These are phyloP conservation scores for Cynodonichthys magdalenae DNA, from an alignment of 2,797 vertebrate genomes.

Conservation along the genomic window DNA sequence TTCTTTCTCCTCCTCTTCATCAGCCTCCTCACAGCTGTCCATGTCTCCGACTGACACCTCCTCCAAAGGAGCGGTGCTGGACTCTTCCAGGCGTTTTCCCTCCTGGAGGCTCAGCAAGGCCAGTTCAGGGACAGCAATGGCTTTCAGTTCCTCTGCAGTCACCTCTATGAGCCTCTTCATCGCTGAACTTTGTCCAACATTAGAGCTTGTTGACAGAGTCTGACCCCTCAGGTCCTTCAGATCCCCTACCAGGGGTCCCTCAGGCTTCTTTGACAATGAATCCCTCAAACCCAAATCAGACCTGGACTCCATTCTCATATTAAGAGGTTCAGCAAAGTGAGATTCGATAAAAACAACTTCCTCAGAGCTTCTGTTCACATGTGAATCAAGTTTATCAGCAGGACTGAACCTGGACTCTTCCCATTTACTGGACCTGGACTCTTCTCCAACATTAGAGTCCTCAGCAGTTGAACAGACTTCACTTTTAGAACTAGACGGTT, in stretches of 20 bases:
- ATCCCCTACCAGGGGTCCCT: conserved; percentile 10
- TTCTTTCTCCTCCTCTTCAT: conserved; percentile 10
- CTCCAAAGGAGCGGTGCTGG: neutral
- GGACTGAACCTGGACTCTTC: conserved; percentile 13
- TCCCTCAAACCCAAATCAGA: neutral
- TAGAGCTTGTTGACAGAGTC: accelerated
- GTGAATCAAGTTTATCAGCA: neutral
- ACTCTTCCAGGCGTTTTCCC: neutral
- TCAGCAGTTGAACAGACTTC: neutral
- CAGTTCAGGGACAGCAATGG: conserved; percentile 27
- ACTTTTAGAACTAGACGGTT: neutral
- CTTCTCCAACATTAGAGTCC: neutral
- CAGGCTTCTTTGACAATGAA: neutral
- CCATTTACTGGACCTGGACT: neutral
- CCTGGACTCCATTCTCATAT: neutral
- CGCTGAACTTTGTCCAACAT: conserved; percentile 6
- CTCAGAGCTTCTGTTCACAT: neutral
- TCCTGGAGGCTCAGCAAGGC: neutral
- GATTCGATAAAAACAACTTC: conserved; percentile 31
- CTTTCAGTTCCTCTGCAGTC: conserved; percentile 23
- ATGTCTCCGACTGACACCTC: conserved; percentile 14
- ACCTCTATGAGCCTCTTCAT: conserved; percentile 22
- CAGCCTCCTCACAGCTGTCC: conserved; percentile 66
- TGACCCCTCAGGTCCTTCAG: conserved; percentile 2
- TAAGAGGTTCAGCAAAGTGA: conserved; percentile 27